phyloP scores from a whole-genome alignment of 2,797 vertebrate genomes.

The Betta splendens region DNA sequence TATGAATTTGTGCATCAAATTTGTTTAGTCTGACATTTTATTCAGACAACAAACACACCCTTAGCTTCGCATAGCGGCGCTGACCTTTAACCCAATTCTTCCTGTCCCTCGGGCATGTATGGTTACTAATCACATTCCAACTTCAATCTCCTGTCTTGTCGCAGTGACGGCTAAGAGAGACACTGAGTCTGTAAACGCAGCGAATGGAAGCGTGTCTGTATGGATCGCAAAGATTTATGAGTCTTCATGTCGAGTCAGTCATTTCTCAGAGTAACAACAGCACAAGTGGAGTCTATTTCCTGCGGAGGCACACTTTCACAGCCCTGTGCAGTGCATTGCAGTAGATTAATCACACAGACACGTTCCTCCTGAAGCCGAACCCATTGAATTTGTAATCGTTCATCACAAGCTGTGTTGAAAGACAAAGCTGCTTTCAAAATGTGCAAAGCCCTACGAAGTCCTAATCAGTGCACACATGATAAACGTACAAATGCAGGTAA shows the following conservation, averaged over 20 bases:
- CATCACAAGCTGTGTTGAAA: not conserved
- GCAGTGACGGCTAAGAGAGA: conserved; percentile 26
- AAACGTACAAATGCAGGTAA: conserved; percentile 19
- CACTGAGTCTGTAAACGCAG: conserved; percentile 37
- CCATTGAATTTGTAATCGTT: conserved; percentile 1
- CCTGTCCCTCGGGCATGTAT: conserved; percentile 11
- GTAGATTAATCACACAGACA: conserved; percentile 14
- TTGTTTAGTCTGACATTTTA: conserved; percentile 48
- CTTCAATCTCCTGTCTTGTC: conserved; percentile 37
- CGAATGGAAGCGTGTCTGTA: conserved; percentile 9
- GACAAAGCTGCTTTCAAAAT: conserved; percentile 2
- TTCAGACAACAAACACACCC: conserved; percentile 18
- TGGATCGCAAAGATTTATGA: conserved; percentile 46
- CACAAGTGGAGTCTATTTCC: conserved; percentile 34
- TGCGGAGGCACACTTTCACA: conserved; percentile 4
- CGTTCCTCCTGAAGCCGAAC: conserved; percentile 15
- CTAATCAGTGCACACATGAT: conserved; percentile 1
- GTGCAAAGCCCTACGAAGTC: conserved; percentile 3
- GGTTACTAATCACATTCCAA: conserved; percentile 44
- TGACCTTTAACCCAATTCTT: conserved; percentile 61
- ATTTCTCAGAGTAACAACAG: conserved; percentile 36
- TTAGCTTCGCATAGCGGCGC: conserved; percentile 22
- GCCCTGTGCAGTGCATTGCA: conserved; percentile 18
- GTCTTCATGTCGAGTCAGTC: conserved; percentile 18
- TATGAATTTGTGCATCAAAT: not conserved